Base-by-base conservation (phyloP, 2,888 invertebrate genomes). In the Ormia ochracea region DNA sequence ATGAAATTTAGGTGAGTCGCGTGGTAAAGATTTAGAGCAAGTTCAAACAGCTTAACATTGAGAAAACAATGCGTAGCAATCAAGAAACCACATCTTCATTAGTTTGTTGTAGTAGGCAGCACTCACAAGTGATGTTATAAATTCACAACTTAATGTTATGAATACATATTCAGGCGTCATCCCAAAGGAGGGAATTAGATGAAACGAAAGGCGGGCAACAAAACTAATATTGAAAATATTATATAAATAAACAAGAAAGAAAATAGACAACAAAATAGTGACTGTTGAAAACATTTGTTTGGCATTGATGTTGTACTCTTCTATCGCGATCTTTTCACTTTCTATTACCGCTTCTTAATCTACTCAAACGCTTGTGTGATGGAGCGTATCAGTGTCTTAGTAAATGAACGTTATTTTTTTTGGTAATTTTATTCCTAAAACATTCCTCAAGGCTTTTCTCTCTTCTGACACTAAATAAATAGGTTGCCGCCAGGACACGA, bases 231-330 rank as follows among this genome's bases (percentile, higher is more conserved):
- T 23, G 61, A 45, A 45, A 33, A 36, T 43, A 21, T 43, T 54
- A 33, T 21, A 50, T 31, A n/a, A 38, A 28, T 19, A 50, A 50
- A 50, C 19, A 56, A 36, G 17, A 38, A 26, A 23, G 36, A 10
- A n/a, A n/a, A 12, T 21, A 28, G 26, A 9, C 54, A 56, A 48
- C 36, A 17, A 70, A 56, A 65, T 50, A 58, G 33, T 72, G 50
- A 59, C 78, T 69, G 74, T 75, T 75, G 70, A 66, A 79, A 75
- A 75, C 79, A 79, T 70, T 66, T 79, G 79, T 61, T 41, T 45
- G 41, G 28, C 54, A 54, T 66, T 72, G 54, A 17, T 17, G 65
- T 23, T 43, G n/a, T 74, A 23, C 26, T 14, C 38, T 19, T 33
- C 4, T 50, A 43, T 19, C 2, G 19, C 12, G 21, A 38, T 38